Base-by-base conservation (phyloP, 1,140 invertebrate genomes). In the Habropoda laboriosa region DNA sequence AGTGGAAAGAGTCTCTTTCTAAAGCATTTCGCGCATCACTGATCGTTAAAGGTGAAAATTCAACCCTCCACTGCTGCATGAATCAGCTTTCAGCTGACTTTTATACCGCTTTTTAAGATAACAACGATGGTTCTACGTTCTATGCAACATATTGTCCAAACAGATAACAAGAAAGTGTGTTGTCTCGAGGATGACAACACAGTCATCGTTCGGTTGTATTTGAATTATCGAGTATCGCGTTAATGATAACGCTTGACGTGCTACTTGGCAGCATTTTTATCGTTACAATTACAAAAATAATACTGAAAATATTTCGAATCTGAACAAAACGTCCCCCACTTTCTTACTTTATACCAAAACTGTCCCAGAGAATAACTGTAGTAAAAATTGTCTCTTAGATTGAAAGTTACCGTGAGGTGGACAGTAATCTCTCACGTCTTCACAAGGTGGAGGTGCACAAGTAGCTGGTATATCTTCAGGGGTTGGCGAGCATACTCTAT, bases 191-290 rank as follows among this genome's bases (percentile, higher is more conserved):
- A 12, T 12, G 8, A 35, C 51, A 27, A 27, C 8, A 1, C 18
- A 21, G 16, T 35, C n/a, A 21, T 0, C n/a, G 7, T 27, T 51
- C 6, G 1, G 30, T 10, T 32, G 10, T 57, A 32, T 32, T 2
- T 38, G 5, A 55, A 67, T 40, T 42, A 42, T 58, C 45, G 40
- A 77, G 68, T 58, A 75, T 53, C 18, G n/a, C n/a, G n/a, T n/a
- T n/a, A 18, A 8, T 66, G 49, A 75, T 74, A 64, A 55, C 6
- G 1, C 4, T 7, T 27, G 32, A 38, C 42, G n/a, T 45, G 2
- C 49, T 47, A 24, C 18, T 13, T 0, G 12, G 21, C 8, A 16
- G 8, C 12, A 5, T 16, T 24, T 35, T 42, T 66, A n/a, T 55
- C 38, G 1, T 18, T 27, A 16, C n/a, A 32, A 58, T 21, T 24